Percentiles rank a stretch among this genome's conserved stretches.
Conservation (phyloP, 1,140 invertebrate genomes). For the Drosophila arawakana region DNA sequence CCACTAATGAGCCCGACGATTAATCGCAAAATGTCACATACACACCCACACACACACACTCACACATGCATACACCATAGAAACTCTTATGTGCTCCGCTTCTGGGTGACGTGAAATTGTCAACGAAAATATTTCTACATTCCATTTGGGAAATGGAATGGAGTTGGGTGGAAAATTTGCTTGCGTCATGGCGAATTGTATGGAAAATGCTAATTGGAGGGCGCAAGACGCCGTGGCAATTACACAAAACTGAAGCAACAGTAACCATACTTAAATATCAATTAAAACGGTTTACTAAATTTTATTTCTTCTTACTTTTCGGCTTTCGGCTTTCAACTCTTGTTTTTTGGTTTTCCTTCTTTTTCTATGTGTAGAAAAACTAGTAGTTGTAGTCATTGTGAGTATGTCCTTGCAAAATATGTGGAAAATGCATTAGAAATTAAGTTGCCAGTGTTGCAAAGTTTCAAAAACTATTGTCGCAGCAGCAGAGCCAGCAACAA, state of each 20-base stretch:
- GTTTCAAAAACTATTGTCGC: slow-evolving; percentile 67
- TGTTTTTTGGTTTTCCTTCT: too few species aligned
- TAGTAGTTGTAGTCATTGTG: background rate
- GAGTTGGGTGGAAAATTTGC: slow-evolving; percentile 7
- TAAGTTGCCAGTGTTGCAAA: slow-evolving; percentile 56
- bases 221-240: slow-evolving; percentile 60
- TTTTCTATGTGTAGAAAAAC: background rate
- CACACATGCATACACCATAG: background rate
- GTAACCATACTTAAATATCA: slow-evolving; percentile 72
- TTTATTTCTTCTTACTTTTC: slow-evolving; percentile 6
- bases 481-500: slow-evolving; percentile 28
- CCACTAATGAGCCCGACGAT: slow-evolving; percentile 76
- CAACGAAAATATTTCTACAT: slow-evolving; percentile 54
- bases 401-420: slow-evolving; percentile 51
- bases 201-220: slow-evolving; percentile 58
- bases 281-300: slow-evolving; percentile 56
- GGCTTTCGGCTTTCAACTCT: too few species aligned
- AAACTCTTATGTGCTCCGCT: slow-evolving; percentile 25
- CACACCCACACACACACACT: slow-evolving; percentile 40
- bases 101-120: slow-evolving; percentile 67
- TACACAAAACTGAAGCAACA: slow-evolving; percentile 34
- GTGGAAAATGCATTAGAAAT: slow-evolving; percentile 64
- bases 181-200: slow-evolving; percentile 66
- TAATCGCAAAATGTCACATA: slow-evolving; percentile 64
- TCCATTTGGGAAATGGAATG: slow-evolving; percentile 32